These are phyloP conservation scores for Equus przewalskii DNA, from an alignment of 2,113 vertebrate genomes.

Conservation along the genomic window DNA sequence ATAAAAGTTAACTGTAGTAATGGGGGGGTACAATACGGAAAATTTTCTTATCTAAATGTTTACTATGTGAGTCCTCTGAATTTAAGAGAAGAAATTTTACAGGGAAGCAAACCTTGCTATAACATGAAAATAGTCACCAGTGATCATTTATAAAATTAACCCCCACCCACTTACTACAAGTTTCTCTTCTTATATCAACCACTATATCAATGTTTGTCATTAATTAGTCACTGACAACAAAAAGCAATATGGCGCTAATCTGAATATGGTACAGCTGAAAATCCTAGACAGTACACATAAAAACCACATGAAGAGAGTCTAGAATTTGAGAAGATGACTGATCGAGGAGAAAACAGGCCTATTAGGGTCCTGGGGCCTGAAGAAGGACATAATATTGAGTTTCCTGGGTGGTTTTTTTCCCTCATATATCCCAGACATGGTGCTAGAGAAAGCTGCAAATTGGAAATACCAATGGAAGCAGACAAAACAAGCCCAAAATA, in stretches of 20 bases:
- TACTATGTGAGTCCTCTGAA: neutral
- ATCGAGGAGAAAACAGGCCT: neutral
- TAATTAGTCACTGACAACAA: neutral
- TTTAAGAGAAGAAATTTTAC: neutral
- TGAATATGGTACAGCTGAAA: neutral
- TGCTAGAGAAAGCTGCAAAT: neutral
- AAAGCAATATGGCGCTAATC: neutral
- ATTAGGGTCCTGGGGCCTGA: neutral
- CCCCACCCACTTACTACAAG: neutral
- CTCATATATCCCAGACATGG: neutral
- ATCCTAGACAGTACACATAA: neutral
- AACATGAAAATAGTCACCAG: neutral
- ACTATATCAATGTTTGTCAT: neutral
- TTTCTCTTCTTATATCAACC: neutral
- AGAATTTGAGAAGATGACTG: neutral
- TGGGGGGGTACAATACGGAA: neutral
- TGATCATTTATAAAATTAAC: neutral
- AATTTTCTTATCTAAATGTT: neutral
- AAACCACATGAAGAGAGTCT: neutral
- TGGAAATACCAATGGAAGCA: neutral
- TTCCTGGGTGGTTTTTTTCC: neutral
- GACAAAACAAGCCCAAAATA: neutral
- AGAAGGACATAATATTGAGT: neutral
- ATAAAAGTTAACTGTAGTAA: slow-evolving; percentile 60
- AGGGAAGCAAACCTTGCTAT: neutral